Conservation (phyloP, 2,113 vertebrate species). For the Mustela nigripes region DNA sequence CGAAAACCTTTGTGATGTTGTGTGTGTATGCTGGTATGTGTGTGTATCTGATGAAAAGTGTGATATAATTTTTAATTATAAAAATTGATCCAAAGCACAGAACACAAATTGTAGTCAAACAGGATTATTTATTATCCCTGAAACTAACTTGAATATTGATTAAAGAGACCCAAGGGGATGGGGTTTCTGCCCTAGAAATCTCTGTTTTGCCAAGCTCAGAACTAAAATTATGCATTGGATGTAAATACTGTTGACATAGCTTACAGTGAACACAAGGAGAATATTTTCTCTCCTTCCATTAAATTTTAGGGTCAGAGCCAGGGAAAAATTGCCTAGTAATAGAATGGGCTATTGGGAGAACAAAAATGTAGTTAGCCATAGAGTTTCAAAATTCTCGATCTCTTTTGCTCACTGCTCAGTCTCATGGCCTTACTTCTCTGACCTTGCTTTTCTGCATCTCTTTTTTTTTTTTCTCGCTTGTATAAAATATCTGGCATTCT, state of each 20-base stretch:
- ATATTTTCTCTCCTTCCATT: not conserved
- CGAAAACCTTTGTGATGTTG: not conserved
- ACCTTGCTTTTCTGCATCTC: not conserved
- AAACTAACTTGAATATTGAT: not conserved
- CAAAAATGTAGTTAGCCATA: not conserved
- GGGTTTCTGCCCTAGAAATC: not conserved
- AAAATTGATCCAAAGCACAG: not conserved
- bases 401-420: not conserved
- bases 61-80: not conserved
- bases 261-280: not conserved
- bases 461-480: not conserved
- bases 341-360: not conserved
- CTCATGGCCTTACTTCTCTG: not conserved
- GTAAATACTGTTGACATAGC: not conserved
- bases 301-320: not conserved
- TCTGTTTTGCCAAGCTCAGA: not conserved
- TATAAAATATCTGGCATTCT: not conserved
- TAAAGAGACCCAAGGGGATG: not conserved
- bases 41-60: not conserved
- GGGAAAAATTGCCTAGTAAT: not conserved
- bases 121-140: not conserved
- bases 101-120: not conserved
- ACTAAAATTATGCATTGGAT: not conserved
- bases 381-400: not conserved
- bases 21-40: not conserved